Evolutionary conservation across 2,113 vertebrate species (phyloP).

Genomic region (Odocoileus virginianus): DNA sequence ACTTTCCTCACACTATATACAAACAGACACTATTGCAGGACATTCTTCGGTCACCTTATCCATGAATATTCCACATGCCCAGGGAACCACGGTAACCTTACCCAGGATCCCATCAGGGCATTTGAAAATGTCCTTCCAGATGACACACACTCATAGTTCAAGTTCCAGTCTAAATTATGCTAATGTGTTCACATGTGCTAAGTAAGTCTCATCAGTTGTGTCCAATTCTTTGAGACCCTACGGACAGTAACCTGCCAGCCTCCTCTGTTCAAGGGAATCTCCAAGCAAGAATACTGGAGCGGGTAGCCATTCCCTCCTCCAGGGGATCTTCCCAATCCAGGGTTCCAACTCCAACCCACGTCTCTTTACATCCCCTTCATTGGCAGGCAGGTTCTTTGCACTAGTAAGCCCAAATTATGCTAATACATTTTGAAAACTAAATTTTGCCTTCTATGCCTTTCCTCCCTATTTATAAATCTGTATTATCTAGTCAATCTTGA

Average conservation of each 20-base stretch:
- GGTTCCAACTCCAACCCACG: not conserved
- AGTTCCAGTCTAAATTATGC: not conserved
- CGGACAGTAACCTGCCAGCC: not conserved
- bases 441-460: not conserved
- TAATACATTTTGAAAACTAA: not conserved
- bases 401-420: not conserved
- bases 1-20: not conserved
- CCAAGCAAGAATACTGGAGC: not conserved
- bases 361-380: not conserved
- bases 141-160: not conserved
- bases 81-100: not conserved
- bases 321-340: rapidly evolving
- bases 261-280: not conserved
- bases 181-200: not conserved
- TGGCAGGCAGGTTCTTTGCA: not conserved
- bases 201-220: not conserved
- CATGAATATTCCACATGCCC: not conserved
- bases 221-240: not conserved
- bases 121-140: not conserved
- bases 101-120: not conserved
- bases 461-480: not conserved
- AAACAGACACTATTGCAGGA: not conserved
- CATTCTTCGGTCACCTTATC: not conserved
- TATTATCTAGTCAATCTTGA: not conserved
- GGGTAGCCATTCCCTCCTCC: not conserved